A percentile compares a stretch with the other conserved stretches of the same genome.
Evolutionary conservation across 2,797 vertebrate genomes (phyloP).

Genomic region (Acridotheres tristis): DNA sequence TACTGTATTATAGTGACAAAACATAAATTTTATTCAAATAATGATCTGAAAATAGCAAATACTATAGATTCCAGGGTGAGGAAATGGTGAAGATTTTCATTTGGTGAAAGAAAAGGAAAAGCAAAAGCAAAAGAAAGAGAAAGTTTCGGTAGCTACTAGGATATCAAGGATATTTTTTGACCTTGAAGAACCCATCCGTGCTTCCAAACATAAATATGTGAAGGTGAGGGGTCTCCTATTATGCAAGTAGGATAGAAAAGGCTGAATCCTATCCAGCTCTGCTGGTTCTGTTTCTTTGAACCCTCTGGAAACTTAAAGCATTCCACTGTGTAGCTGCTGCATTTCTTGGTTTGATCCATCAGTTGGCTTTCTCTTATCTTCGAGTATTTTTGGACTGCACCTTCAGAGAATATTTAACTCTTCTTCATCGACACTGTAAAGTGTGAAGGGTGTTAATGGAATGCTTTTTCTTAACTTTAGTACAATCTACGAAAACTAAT

Average conservation of each 20-base stretch:
- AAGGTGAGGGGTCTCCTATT: slow-evolving; percentile 19
- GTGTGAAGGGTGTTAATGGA: slow-evolving; percentile 7
- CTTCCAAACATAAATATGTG: background rate
- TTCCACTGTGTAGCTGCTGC: background rate
- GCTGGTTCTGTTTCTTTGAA: background rate
- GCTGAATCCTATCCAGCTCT: background rate
- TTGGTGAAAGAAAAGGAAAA: background rate
- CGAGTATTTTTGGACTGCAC: background rate
- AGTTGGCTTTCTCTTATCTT: background rate
- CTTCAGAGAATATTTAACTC: background rate
- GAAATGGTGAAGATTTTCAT: background rate
- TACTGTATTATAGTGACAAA: background rate
- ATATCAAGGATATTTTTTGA: background rate
- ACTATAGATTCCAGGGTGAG: background rate
- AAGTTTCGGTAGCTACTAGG: background rate
- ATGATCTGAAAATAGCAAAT: background rate
- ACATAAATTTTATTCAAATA: background rate
- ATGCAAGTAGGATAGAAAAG: background rate
- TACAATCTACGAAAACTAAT: background rate
- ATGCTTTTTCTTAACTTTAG: background rate
- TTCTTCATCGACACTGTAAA: background rate
- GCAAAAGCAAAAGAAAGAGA: background rate
- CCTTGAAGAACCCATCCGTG: background rate
- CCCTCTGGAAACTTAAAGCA: background rate
- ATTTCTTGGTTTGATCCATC: background rate